Conservation (phyloP, 2,888 invertebrate genomes). For the Adelognathus sp. region DNA sequence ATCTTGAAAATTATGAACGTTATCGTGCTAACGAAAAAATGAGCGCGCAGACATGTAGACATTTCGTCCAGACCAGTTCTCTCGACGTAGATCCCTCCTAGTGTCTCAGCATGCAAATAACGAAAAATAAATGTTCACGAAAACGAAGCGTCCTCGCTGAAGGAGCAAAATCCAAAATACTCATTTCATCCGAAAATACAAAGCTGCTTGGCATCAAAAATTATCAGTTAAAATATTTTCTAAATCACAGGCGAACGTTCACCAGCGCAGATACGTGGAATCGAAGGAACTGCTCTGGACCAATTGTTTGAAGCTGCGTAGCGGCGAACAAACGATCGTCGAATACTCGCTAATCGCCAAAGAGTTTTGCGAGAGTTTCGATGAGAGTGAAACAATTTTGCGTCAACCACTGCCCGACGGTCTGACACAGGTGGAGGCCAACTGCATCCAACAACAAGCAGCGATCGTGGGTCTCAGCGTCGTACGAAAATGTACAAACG, state of each 20-base stretch:
- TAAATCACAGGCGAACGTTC: slow-evolving; percentile 66
- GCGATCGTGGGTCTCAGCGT: slow-evolving; percentile 81
- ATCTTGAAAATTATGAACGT: no score
- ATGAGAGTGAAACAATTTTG: slow-evolving; percentile 79
- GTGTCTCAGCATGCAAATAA: no score
- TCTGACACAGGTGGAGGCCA: slow-evolving; percentile 81
- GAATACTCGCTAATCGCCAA: slow-evolving; percentile 80
- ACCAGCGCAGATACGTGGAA: slow-evolving; percentile 74
- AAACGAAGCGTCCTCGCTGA: no score
- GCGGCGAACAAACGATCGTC: slow-evolving; percentile 24
- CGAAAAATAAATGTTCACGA: no score
- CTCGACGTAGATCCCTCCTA: no score
- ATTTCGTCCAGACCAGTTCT: no score
- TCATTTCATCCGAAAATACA: no score
- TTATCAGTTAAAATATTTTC: no score
- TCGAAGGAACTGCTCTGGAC: slow-evolving; percentile 79
- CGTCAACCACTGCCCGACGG: slow-evolving; percentile 82
- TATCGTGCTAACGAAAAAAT: no score
- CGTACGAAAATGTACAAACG: slow-evolving; percentile 69
- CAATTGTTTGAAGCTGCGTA: slow-evolving; percentile 71
- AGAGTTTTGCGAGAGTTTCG: slow-evolving; percentile 81
- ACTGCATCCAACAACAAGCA: slow-evolving; percentile 82
- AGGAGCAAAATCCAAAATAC: no score
- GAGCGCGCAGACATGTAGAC: no score
- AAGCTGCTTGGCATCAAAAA: no score